Percentiles rank a stretch among this genome's conserved stretches.
These are phyloP conservation scores for Phalacrocorax brasilianus DNA, from an alignment of 2,113 vertebrate genomes.

Conservation along the genomic window DNA sequence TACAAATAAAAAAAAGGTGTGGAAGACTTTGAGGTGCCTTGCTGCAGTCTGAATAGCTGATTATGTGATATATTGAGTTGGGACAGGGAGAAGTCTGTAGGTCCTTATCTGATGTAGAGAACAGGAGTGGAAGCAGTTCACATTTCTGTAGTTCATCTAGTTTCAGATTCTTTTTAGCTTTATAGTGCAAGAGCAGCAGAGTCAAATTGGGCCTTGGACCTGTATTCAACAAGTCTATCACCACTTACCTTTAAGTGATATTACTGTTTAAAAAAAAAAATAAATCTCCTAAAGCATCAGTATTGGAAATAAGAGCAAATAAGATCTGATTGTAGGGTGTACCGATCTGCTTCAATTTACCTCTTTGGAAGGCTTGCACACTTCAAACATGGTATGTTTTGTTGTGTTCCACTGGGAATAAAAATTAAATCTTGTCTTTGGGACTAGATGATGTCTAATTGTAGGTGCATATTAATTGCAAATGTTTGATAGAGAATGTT, in stretches of 20 bases:
- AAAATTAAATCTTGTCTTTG: neutral
- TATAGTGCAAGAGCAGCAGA: neutral
- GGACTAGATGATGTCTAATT: neutral
- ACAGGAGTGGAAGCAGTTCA: neutral
- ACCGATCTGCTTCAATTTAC: neutral
- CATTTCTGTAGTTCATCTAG: neutral
- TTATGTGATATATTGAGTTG: neutral
- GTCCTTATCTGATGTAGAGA: neutral
- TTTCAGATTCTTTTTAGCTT: neutral
- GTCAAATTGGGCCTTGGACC: neutral
- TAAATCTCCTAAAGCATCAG: neutral
- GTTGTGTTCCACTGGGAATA: neutral
- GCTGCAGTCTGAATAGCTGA: neutral
- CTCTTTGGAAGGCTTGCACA: neutral
- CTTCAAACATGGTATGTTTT: neutral
- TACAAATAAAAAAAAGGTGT: neutral
- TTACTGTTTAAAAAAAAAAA: neutral
- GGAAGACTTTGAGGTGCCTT: neutral
- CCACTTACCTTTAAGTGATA: neutral
- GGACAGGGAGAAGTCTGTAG: neutral
- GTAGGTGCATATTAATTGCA: neutral
- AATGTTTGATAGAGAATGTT: neutral
- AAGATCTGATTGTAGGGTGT: neutral
- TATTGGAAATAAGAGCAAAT: neutral
- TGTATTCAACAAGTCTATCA: neutral